Conservation (phyloP, 2,113 vertebrate species). For the Phyllostomus hastatus region DNA sequence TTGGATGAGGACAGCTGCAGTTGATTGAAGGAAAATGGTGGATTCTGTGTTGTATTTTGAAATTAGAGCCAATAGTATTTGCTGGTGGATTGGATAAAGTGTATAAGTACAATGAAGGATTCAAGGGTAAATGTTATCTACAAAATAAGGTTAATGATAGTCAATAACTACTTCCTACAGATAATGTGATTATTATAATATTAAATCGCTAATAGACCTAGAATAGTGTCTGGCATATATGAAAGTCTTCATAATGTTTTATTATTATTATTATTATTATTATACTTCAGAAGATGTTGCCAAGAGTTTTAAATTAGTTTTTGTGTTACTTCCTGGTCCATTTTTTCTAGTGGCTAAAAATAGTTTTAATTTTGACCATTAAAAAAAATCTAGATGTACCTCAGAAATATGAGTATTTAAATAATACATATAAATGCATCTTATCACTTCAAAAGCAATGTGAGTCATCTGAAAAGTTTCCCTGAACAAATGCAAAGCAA, state of each 20-base stretch:
- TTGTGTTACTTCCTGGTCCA: neutral
- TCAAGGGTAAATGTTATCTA: neutral
- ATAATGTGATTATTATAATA: neutral
- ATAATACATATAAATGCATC: constrained; percentile 66
- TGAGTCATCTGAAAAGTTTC: constrained; percentile 59
- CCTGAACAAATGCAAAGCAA: constrained; percentile 67
- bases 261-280: neutral
- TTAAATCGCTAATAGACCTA: neutral
- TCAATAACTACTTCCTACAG: neutral
- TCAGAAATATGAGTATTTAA: constrained; percentile 62
- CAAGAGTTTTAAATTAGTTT: neutral
- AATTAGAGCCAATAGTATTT: neutral
- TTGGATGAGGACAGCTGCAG: neutral
- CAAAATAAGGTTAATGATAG: neutral
- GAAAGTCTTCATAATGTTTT: neutral
- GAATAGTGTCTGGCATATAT: neutral
- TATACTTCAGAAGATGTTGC: neutral
- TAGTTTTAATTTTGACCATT: constrained; percentile 50
- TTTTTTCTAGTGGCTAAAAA: constrained; percentile 45
- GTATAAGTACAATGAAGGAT: neutral
- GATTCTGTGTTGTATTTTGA: neutral
- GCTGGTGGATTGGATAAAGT: neutral
- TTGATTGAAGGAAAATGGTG: neutral
- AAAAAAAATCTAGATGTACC: neutral
- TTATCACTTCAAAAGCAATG: constrained; percentile 55